These are phyloP conservation scores for Gopherus evgoodei DNA, from an alignment of 2,113 vertebrate species.

Conservation along the genomic window DNA sequence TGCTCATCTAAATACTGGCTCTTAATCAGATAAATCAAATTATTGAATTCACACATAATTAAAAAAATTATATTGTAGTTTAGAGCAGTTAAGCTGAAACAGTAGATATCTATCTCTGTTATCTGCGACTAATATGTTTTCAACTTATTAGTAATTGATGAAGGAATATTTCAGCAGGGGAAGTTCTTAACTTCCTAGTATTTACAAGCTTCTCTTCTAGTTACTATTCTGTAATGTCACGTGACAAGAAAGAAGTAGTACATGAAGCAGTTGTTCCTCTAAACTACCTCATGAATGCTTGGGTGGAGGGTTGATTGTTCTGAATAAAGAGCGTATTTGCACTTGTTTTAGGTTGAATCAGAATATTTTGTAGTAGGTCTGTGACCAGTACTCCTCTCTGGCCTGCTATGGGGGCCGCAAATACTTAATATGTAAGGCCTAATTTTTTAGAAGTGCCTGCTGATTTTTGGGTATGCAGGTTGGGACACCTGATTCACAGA, in stretches of 20 bases:
- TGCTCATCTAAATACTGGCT: background rate
- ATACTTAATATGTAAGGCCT: background rate
- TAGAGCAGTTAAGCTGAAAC: background rate
- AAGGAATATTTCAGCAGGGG: conserved; percentile 60
- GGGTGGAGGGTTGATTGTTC: background rate
- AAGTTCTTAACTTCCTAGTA: conserved; percentile 75
- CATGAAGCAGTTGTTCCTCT: background rate
- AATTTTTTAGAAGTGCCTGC: background rate
- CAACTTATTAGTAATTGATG: conserved; percentile 49
- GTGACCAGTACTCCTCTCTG: rapidly evolving
- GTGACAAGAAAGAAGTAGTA: conserved; percentile 62
- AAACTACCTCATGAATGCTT: background rate
- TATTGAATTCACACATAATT: background rate
- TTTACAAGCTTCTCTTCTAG: conserved; percentile 26
- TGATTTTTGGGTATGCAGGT: background rate
- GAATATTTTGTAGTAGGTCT: background rate
- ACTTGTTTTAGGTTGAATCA: background rate
- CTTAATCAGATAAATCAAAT: background rate
- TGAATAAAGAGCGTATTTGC: rapidly evolving
- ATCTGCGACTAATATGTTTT: conserved; percentile 2
- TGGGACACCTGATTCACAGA: background rate
- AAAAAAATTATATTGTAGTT: background rate
- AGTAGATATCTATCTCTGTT: background rate
- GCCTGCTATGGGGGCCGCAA: background rate
- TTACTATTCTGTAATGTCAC: conserved; percentile 47